phyloP scores from a whole-genome alignment of 2,888 invertebrate species.

The Peribatodes rhomboidaria region DNA sequence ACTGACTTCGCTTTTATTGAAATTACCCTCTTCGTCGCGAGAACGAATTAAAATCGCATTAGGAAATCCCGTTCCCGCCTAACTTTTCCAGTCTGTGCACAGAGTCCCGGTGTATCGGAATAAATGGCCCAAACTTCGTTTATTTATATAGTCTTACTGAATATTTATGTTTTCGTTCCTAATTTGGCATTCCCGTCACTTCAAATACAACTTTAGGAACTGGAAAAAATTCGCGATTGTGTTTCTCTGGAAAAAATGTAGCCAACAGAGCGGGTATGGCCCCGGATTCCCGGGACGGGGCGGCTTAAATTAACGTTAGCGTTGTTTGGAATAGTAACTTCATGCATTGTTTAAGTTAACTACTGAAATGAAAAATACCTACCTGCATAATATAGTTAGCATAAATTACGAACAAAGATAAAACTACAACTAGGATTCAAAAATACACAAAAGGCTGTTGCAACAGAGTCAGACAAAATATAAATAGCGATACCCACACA shows the following conservation, averaged over 20 bases:
- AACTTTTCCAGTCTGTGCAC: conserved; percentile 83
- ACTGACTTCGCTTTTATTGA: conserved; percentile 79
- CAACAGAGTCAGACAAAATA: no score
- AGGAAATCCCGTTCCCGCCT: conserved; percentile 83
- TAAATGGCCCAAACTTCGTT: conserved; percentile 84
- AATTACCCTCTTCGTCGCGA: conserved; percentile 81
- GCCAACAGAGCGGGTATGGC: conserved; percentile 4
- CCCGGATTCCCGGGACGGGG: background rate
- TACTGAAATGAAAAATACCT: no score
- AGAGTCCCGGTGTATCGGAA: conserved; percentile 83
- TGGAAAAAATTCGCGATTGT: conserved; percentile 55
- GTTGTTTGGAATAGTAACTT: conserved; percentile 4
- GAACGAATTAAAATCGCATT: conserved; percentile 86
- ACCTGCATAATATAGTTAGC: no score
- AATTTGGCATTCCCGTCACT: conserved; percentile 78
- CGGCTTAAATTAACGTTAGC: conserved; percentile 23
- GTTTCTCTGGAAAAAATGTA: conserved; percentile 48
- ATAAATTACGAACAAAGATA: no score
- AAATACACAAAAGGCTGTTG: no score
- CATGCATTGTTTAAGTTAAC: background rate
- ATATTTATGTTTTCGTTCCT: conserved; percentile 80
- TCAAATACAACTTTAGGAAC: conserved; percentile 64
- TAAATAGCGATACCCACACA: no score
- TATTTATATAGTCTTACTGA: conserved; percentile 84
- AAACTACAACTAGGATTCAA: no score